Evolutionary conservation across 2,888 invertebrate genomes (phyloP).

Genomic region (Phaedon cochleariae): DNA sequence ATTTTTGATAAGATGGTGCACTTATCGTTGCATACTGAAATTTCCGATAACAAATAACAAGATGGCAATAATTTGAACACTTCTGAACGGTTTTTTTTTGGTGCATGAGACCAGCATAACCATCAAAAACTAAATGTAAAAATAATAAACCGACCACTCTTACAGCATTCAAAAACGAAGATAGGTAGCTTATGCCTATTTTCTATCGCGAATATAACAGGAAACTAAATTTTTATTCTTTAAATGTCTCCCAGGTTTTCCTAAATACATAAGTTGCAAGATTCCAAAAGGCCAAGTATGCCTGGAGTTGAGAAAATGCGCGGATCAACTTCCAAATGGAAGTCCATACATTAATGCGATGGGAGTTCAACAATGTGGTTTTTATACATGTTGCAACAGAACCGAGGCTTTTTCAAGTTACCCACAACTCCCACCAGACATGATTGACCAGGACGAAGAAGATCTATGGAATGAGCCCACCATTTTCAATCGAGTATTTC

Average conservation of each 20-base stretch:
- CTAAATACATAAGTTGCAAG: background rate
- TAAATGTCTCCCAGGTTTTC: background rate
- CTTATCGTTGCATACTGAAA: too few relatives aligned
- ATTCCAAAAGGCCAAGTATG: background rate
- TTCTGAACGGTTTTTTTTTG: too few relatives aligned
- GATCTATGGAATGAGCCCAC: background rate
- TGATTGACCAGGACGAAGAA: background rate
- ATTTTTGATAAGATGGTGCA: too few relatives aligned
- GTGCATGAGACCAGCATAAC: too few relatives aligned
- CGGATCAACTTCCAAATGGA: background rate
- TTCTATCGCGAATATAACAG: too few relatives aligned
- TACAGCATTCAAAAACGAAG: too few relatives aligned
- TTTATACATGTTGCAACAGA: background rate
- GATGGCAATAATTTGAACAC: too few relatives aligned
- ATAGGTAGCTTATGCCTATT: too few relatives aligned
- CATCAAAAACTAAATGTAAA: too few relatives aligned
- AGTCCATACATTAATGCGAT: background rate
- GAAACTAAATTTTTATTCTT: background rate
- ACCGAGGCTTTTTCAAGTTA: background rate
- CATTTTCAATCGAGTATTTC: background rate
- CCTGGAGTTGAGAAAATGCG: background rate
- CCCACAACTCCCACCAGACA: background rate
- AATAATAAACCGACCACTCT: too few relatives aligned
- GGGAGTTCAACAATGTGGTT: background rate
- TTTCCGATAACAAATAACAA: too few relatives aligned